Percentiles rank a stretch among this genome's conserved stretches.
Conservation (phyloP, 2,797 vertebrate species). For the Bryconaethiops microstoma region DNA sequence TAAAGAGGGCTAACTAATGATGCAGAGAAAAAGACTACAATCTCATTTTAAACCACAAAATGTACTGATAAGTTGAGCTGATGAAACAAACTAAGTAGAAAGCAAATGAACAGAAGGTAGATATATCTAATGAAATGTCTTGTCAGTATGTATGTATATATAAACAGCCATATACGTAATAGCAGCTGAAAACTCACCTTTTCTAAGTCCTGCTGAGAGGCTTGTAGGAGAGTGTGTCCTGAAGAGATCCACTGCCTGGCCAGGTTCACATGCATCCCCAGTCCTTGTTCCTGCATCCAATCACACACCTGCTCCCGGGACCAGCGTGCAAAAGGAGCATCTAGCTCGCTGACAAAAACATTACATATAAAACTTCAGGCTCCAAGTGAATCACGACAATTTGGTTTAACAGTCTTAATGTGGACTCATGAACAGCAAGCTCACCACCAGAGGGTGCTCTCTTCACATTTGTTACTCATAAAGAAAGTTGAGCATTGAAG, state of each 20-base stretch:
- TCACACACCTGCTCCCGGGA: slow-evolving; percentile 93
- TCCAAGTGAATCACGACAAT: neutral
- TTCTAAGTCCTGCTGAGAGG: slow-evolving; percentile 95
- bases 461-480: neutral
- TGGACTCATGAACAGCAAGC: neutral
- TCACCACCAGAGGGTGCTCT: slow-evolving; percentile 28
- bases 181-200: slow-evolving; percentile 78
- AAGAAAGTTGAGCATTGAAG: neutral
- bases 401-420: neutral
- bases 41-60: too few species aligned
- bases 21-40: too few species aligned
- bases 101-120: too few species aligned
- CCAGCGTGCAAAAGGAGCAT: slow-evolving; percentile 96
- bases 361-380: neutral
- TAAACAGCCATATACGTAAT: neutral
- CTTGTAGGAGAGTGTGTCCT: slow-evolving; percentile 94
- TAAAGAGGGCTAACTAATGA: too few species aligned
- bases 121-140: too few species aligned
- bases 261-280: slow-evolving; percentile 87
- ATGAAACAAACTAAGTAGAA: too few species aligned
- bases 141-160: too few species aligned
- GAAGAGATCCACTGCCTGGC: slow-evolving; percentile 92
- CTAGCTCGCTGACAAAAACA: slow-evolving; percentile 84
- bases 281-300: slow-evolving; percentile 94
- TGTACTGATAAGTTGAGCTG: too few species aligned